Base-by-base conservation (phyloP, 1,140 invertebrate genomes). In the Heliconius himera region DNA sequence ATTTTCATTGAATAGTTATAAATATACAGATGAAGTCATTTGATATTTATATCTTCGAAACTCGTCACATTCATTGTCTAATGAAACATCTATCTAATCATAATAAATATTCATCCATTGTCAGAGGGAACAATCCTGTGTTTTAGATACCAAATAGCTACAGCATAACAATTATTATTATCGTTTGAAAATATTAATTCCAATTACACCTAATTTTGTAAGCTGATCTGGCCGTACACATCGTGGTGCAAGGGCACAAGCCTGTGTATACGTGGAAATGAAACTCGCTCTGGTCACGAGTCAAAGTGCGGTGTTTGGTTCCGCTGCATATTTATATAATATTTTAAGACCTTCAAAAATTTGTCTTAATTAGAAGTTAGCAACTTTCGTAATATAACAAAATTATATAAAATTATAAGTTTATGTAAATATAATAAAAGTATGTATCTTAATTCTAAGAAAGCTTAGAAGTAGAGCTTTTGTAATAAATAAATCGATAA, bases 21-120 rank as follows among this genome's bases (percentile, higher is more conserved):
- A 66, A 9, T 16, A 16, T 29, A 29, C 60, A 66, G 60, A 66
- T 13, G 20, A 22, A 22, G 20, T 8, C 8, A 56, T 56, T 56
- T 29, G 11, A 26, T 66, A 66, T 66, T 66, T 66, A 29, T 66
- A 29, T 66, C 60, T 29, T 29, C 26, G 26, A 29, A 29, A 66
- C 60, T 73, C 33, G 73, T 81, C 80, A 79, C 76, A 70, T 79
- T 83, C 82, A 86, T 87, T 89, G 87, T 89, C 79, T 89, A 85
- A 87, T 87, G 82, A 85, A 87, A 87, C 74, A 70, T 60, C 82
- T 84, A 85, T 60, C 82, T 84, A 85, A 85, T 87, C 84, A 85
- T 82, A 76, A 83, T 89, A 89, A 90, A 90, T 88, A 88, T 83
- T 77, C 85, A 81, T 77, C 86, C 79, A 91, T 91, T 92, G 90